Evolutionary conservation across 2,888 invertebrate genomes (phyloP), one percentile per base, ranked within the genome.

Genomic region (Phortica magna): DNA sequence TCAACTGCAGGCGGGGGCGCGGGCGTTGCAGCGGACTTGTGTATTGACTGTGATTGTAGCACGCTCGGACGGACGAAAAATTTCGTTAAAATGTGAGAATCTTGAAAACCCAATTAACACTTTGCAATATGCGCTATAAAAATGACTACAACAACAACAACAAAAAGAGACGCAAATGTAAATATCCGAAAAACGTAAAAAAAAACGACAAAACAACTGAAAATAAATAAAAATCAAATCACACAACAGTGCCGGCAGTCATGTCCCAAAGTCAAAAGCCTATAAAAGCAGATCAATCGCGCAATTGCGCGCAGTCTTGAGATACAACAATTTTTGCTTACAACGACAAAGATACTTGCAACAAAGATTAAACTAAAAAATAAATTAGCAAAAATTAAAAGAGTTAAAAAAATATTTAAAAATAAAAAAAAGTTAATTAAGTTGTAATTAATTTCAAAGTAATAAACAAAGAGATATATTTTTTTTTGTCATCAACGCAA

Each of bases 51-150:
- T 31, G 31, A 31, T 31, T 31, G 31, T 31, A 31, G 31, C 31
- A 31, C 31, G 31, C 31, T 31, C 73, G 78, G 77, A 77, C 75
- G 76, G 77, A 31, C 64, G 75, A 70, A 65, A 65, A 78, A 76
- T 75, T 78, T 81, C 61, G 61, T 72, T 64, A 61, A 83, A 82
- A 82, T 85, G 87, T 81, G 88, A 88, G 88, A 85, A 85, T 88
- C 82, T 87, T 85, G 88, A 81, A 79, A 80, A 59, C 75, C 74
- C 77, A 85, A 88, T 85, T 85, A 85, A 73, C 85, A 88, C 88
- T 79, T 85, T 77, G 17, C 61, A 75, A 65, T 79, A 83, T 83
- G 75, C 78, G 81, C 80, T 76, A 82, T 82, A 81, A 83, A 79
- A 78, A 82, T 79, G 79, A 80, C 83, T 80, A n/a, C 61, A 17